Evolutionary conservation across 2,888 invertebrate species (phyloP).

Genomic region (Balanococcus diminutus): DNA sequence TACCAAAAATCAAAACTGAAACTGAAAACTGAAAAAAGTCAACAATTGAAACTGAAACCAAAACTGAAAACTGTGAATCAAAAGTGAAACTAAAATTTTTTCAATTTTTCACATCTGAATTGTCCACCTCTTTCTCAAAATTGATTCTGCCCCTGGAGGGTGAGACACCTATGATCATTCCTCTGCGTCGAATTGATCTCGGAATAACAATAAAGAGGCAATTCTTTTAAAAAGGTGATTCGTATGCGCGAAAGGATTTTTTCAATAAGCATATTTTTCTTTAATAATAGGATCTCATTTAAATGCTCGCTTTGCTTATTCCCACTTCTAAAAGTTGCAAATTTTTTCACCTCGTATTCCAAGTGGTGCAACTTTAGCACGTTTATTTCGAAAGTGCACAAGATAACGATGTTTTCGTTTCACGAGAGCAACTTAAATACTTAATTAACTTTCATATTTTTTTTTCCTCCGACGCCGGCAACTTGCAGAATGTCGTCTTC

Average conservation of each 20-base stretch:
- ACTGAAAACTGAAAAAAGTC: too few species aligned
- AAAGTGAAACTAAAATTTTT: too few species aligned
- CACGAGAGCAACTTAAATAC: neutral
- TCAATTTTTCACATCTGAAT: too few species aligned
- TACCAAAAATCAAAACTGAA: too few species aligned
- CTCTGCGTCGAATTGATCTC: neutral
- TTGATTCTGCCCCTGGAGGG: too few species aligned
- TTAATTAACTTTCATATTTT: conserved; percentile 3
- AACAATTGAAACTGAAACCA: too few species aligned
- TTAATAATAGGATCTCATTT: neutral
- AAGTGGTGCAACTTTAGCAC: neutral
- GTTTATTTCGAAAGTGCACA: neutral
- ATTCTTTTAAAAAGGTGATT: neutral
- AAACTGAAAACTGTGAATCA: too few species aligned
- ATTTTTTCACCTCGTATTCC: too few species aligned
- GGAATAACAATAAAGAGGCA: neutral
- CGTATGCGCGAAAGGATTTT: neutral
- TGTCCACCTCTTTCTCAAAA: too few species aligned
- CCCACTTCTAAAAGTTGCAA: neutral
- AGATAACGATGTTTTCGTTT: neutral
- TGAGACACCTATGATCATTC: too few species aligned
- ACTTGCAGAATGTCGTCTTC: neutral
- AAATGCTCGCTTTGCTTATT: neutral
- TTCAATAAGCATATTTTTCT: neutral
- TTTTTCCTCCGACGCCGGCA: neutral